Evolutionary conservation across 1,140 invertebrate species (phyloP).

Genomic region (Pogonomyrmex californicus): DNA sequence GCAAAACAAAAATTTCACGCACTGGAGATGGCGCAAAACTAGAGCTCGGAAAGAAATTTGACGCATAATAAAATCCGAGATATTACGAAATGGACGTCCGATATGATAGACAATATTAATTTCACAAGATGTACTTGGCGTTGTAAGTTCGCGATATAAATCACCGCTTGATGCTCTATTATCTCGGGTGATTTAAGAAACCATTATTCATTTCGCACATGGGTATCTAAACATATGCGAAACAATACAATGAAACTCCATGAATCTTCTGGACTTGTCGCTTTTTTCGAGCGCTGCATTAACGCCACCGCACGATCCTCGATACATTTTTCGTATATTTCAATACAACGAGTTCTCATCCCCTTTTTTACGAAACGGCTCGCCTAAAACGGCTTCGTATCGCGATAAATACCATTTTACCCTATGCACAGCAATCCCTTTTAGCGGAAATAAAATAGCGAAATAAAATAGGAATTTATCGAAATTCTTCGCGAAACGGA

Average conservation of each 20-base stretch:
- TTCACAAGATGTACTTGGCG: background rate
- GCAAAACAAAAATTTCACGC: conserved; percentile 18
- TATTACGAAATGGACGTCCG: background rate
- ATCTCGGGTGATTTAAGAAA: conserved; percentile 41
- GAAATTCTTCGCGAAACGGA: background rate
- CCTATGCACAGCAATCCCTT: background rate
- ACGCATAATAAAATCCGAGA: background rate
- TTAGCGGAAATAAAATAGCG: background rate
- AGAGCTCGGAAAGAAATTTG: conserved; percentile 16
- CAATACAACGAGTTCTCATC: background rate
- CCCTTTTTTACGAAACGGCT: background rate
- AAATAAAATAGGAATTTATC: background rate
- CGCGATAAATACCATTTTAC: conserved; percentile 9
- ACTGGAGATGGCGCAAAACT: background rate
- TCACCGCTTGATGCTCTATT: background rate
- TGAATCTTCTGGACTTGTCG: background rate
- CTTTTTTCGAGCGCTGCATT: background rate
- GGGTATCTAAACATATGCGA: background rate
- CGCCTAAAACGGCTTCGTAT: background rate
- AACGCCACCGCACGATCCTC: background rate
- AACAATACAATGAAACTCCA: conserved; percentile 24
- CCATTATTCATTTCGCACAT: conserved; percentile 15
- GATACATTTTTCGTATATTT: background rate
- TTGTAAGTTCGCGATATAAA: conserved; percentile 19
- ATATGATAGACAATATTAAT: conserved; percentile 19